Conservation (phyloP, 2,888 invertebrate species). For the Lithosia quadra region DNA sequence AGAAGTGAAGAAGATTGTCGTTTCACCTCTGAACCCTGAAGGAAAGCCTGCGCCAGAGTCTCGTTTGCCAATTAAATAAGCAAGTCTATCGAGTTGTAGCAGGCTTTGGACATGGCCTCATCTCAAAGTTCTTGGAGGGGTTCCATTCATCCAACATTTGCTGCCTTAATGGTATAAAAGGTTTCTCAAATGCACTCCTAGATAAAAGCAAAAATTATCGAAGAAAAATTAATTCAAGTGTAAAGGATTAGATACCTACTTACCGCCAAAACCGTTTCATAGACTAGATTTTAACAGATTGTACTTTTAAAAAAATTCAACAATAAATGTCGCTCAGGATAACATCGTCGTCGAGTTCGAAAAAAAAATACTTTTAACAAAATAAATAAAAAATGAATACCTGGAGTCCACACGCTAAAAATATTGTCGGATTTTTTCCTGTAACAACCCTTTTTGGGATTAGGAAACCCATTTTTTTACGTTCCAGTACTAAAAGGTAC, state of each 20-base stretch:
- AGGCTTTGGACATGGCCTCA: too few species aligned
- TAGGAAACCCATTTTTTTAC: slow-evolving; percentile 57
- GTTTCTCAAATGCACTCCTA: not conserved
- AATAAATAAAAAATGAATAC: slow-evolving; percentile 40
- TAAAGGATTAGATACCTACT: slow-evolving; percentile 2
- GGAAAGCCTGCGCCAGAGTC: too few species aligned
- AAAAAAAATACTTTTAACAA: slow-evolving; percentile 30
- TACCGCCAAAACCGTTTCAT: not conserved
- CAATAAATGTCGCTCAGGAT: slow-evolving; percentile 21
- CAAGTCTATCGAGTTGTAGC: too few species aligned
- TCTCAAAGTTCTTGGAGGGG: too few species aligned
- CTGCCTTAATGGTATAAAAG: not conserved
- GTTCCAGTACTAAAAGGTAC: slow-evolving; percentile 37
- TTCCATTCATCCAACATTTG: not conserved
- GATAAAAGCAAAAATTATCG: not conserved
- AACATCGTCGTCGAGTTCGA: slow-evolving; percentile 8
- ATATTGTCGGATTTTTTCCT: slow-evolving; percentile 51
- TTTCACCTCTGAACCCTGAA: too few species aligned
- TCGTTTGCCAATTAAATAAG: too few species aligned
- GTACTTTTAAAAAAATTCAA: slow-evolving; percentile 10
- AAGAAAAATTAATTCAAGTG: slow-evolving; percentile 3
- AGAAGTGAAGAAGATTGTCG: too few species aligned
- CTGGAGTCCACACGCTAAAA: slow-evolving; percentile 48
- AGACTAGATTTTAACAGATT: slow-evolving; percentile 2
- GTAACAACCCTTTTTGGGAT: slow-evolving; percentile 70